Base-by-base conservation (phyloP, 2,113 vertebrate genomes). In the Centropus bengalensis region DNA sequence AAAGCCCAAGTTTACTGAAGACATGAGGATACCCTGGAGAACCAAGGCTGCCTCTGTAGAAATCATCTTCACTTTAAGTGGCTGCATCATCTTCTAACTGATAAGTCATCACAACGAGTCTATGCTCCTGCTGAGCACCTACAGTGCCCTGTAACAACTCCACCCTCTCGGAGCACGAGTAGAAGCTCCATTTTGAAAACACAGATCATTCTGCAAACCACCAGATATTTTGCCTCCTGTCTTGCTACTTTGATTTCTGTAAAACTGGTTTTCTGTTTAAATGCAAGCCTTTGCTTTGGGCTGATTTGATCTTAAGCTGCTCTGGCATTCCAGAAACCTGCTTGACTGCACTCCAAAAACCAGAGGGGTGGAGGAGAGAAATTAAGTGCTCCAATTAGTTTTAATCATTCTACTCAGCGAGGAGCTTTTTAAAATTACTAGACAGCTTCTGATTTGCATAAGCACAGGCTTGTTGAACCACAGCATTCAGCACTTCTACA, bases 371-470 rank as follows among this genome's bases (percentile, higher is more conserved):
- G 92, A 96, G 93, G 74, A 92, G 91, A 91, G 88, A 96, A 96
- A 97, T 95, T 97, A 97, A 97, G 91, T 15, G 40, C 94, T 96
- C 92, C 95, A 96, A 96, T 97, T 96, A 97, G 91, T 96, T 97
- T 96, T 96, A 97, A 95, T 95, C 91, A 95, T 82, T 93, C 69
- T 47, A 87, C 3, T 1, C 91, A 96, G 82, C 40, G 66, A 96
- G 88, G 75, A 96, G 79, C 76, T 86, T 95, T 96, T 94, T 81
- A 81, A 93, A 88, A 92, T 95, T 95, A 95, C 88, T 92, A 93
- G 88, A 88, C 84, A 92, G 91, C 80, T 94, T 95, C 82, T 82
- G 79, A 82, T 96, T 93, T 91, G 86, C 90, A 95, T 95, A 93
- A 96, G 77, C 75, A 90, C 54, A 90, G 76, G 42, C 60, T 30